A percentile compares a stretch with the other conserved stretches of the same genome.
These are phyloP conservation scores for Pseudomyrmex cubaensis DNA, from an alignment of 1,140 invertebrate species.

Conservation along the genomic window DNA sequence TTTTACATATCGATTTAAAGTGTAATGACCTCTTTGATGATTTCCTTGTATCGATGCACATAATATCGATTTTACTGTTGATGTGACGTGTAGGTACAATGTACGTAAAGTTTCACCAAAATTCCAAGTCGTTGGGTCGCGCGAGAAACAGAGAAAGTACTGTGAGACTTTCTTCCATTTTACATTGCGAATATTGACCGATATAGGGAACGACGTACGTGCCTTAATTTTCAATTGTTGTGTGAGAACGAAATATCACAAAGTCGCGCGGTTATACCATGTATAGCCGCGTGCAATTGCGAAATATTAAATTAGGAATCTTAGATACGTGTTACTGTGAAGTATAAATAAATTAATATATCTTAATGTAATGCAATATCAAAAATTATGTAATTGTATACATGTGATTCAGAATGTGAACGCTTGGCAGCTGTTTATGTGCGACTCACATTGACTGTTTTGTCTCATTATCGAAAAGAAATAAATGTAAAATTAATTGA, in stretches of 20 bases:
- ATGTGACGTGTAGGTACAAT: not conserved
- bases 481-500: constrained; percentile 44
- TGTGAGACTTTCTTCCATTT: constrained; percentile 62
- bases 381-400: not conserved
- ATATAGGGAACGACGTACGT: constrained; percentile 40
- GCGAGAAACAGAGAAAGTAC: constrained; percentile 64
- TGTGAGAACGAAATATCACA: constrained; percentile 1
- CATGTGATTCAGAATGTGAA: not conserved
- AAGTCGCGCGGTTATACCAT: not conserved
- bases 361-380: constrained; percentile 1
- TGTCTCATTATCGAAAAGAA: not conserved
- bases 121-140: constrained; percentile 52
- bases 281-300: not conserved
- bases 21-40: no score
- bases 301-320: not conserved
- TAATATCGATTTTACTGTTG: no score
- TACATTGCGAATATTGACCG: constrained; percentile 53
- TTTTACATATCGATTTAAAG: no score
- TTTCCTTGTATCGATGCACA: not conserved
- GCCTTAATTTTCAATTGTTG: constrained; percentile 69
- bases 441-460: constrained; percentile 4
- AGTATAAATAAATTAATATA: not conserved
- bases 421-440: not conserved
- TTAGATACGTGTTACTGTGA: not conserved
- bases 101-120: constrained; percentile 65